Percentiles rank a stretch among this genome's conserved stretches.
phyloP scores from a whole-genome alignment of 2,888 invertebrate genomes.

The Xiphydria camelus region DNA sequence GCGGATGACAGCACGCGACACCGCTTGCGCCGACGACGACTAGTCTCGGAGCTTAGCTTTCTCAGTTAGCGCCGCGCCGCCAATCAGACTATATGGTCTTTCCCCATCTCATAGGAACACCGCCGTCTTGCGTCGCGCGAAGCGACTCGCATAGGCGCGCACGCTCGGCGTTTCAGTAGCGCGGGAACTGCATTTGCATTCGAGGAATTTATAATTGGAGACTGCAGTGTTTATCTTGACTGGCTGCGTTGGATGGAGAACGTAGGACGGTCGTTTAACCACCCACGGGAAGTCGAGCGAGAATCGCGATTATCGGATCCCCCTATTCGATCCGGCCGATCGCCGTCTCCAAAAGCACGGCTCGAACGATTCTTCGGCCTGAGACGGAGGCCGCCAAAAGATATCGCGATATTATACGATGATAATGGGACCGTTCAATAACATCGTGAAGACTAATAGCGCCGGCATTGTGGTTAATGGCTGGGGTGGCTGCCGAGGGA shows the following conservation, averaged over 20 bases:
- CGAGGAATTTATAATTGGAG: constrained; percentile 43
- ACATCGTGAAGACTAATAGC: constrained; percentile 41
- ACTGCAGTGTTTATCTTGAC: constrained; percentile 35
- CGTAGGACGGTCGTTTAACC: too few species aligned
- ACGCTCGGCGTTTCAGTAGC: too few species aligned
- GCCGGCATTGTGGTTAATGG: constrained; percentile 41
- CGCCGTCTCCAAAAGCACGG: too few species aligned
- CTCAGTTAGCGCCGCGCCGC: constrained; percentile 44
- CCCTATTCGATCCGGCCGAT: not conserved
- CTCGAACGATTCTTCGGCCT: not conserved
- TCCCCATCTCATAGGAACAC: too few species aligned
- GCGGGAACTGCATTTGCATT: constrained; percentile 32
- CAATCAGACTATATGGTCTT: constrained; percentile 35
- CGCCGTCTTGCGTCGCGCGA: constrained; percentile 22
- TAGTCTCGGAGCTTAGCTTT: constrained; percentile 39
- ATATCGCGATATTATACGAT: constrained; percentile 43
- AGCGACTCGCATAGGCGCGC: too few species aligned
- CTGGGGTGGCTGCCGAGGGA: constrained; percentile 28
- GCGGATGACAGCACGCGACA: constrained; percentile 45
- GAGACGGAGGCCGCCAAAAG: constrained; percentile 20
- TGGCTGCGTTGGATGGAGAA: not conserved
- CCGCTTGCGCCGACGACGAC: too few species aligned
- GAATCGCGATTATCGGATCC: too few species aligned
- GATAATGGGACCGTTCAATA: constrained; percentile 41
- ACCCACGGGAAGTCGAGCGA: too few species aligned